phyloP scores from a whole-genome alignment of 2,888 invertebrate species.

The Auanema sp. region DNA sequence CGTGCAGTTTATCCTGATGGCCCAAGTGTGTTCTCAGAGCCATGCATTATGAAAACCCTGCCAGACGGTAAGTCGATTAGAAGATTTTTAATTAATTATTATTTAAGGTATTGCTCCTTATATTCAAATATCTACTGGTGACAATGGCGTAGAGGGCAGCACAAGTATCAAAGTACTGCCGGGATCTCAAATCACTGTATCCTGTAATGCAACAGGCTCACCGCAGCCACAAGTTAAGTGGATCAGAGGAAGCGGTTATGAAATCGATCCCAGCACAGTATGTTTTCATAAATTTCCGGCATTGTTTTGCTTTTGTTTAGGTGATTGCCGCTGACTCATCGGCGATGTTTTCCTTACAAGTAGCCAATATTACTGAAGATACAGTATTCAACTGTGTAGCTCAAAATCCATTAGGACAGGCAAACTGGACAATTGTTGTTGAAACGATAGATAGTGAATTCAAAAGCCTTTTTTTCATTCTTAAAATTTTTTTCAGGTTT shows the following conservation, averaged over 20 bases:
- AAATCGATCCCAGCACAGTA: conserved; percentile 61
- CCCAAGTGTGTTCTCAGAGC: conserved; percentile 63
- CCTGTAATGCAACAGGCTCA: conserved; percentile 59
- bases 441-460: conserved; percentile 44
- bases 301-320: too few relatives aligned
- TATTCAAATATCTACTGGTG: conserved; percentile 60
- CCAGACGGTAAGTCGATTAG: conserved; percentile 53
- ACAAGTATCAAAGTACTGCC: conserved; percentile 57
- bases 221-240: conserved; percentile 61
- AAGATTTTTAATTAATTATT: background rate
- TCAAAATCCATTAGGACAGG: conserved; percentile 59
- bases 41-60: conserved; percentile 63
- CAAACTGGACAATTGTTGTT: conserved; percentile 63
- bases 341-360: conserved; percentile 55
- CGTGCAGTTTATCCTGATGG: conserved; percentile 61
- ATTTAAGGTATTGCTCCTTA: conserved; percentile 55
- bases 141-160: conserved; percentile 55
- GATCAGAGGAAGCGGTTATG: conserved; percentile 58
- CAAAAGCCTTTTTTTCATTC: background rate
- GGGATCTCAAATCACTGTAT: conserved; percentile 59
- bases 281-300: too few relatives aligned
- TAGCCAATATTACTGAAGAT: conserved; percentile 61
- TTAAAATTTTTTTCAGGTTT: conserved; percentile 33
- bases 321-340: conserved; percentile 49
- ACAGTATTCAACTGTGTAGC: conserved; percentile 61